These are phyloP conservation scores for Thryonomys swinderianus DNA, from an alignment of 2,113 vertebrate genomes.

Conservation along the genomic window DNA sequence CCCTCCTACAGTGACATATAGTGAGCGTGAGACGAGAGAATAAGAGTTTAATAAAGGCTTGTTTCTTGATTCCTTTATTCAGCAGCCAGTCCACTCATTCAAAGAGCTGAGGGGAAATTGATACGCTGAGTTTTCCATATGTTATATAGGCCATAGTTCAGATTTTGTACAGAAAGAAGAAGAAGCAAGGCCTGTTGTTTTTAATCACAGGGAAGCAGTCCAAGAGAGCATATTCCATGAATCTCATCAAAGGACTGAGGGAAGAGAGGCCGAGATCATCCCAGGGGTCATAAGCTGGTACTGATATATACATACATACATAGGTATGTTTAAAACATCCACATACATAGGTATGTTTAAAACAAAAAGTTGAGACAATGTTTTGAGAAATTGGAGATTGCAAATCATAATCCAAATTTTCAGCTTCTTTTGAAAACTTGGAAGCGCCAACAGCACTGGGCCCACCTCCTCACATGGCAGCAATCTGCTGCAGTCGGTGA, in stretches of 20 bases:
- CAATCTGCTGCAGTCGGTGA: constrained; percentile 61
- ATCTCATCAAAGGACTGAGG: neutral
- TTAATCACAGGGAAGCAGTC: neutral
- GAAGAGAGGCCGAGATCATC: neutral
- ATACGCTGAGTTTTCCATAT: constrained; percentile 36
- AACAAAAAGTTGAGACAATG: neutral
- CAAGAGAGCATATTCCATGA: neutral
- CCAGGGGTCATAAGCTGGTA: neutral
- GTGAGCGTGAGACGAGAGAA: constrained; percentile 34
- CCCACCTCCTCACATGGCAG: constrained; percentile 73
- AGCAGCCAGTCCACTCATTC: neutral
- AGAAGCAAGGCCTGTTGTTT: constrained; percentile 17
- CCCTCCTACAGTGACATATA: neutral
- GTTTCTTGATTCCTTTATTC: constrained; percentile 60
- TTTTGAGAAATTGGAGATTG: constrained; percentile 55
- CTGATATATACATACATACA: neutral
- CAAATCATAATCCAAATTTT: constrained; percentile 50
- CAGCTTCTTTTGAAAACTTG: constrained; percentile 67
- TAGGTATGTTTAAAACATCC: constrained; percentile 22
- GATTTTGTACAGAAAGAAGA: neutral
- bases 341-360: too few relatives aligned
- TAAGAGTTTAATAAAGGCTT: constrained; percentile 55
- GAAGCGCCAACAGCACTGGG: constrained; percentile 36
- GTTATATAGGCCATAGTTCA: constrained; percentile 41
- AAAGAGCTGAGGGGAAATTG: constrained; percentile 53